Percentiles rank a stretch among this genome's conserved stretches.
phyloP scores from a whole-genome alignment of 2,888 invertebrate genomes.

The Odontocerum albicorne region DNA sequence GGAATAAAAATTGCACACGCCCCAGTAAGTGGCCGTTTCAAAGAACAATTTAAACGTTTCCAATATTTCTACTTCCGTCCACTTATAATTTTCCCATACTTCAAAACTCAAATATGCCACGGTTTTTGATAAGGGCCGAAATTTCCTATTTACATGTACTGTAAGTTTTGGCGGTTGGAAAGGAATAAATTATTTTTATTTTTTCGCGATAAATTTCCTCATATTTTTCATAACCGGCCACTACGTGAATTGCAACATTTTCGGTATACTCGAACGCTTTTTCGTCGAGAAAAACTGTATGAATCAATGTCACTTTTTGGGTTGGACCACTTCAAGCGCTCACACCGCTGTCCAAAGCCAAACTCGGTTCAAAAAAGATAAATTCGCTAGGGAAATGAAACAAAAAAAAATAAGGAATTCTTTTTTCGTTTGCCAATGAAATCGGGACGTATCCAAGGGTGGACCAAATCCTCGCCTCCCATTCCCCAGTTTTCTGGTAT shows the following conservation, averaged over 20 bases:
- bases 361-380: constrained; percentile 25
- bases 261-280: not conserved
- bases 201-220: not conserved
- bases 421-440: constrained; percentile 31
- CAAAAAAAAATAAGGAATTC: constrained; percentile 29
- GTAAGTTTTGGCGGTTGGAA: not conserved
- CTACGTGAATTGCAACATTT: not conserved
- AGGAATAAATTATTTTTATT: not conserved
- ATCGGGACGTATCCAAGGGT: constrained; percentile 28
- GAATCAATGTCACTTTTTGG: constrained; percentile 31
- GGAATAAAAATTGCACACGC: too few relatives aligned
- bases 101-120: not conserved
- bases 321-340: constrained; percentile 10
- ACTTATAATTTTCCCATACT: not conserved
- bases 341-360: constrained; percentile 12
- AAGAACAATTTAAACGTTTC: too few relatives aligned
- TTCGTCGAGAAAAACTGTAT: constrained; percentile 22
- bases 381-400: constrained; percentile 32
- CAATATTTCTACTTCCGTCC: constrained; percentile 2
- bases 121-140: not conserved
- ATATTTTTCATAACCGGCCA: not conserved
- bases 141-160: not conserved
- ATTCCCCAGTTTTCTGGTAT: not conserved
- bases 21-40: too few relatives aligned
- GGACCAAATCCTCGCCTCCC: constrained; percentile 1